These are phyloP conservation scores for Trichacis sp. DNA, from an alignment of 2,888 invertebrate species.

Conservation along the genomic window DNA sequence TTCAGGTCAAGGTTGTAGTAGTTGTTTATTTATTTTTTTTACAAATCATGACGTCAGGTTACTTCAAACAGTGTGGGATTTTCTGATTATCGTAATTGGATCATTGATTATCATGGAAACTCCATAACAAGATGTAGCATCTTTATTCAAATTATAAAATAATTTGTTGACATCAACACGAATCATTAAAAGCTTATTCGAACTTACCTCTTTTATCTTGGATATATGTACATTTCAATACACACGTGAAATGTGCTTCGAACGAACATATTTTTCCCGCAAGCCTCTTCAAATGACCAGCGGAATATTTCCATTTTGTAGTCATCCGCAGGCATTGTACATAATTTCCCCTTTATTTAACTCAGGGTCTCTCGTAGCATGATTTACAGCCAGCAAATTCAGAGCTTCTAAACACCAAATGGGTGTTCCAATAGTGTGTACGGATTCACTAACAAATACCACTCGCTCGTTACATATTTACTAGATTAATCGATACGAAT, in stretches of 20 bases:
- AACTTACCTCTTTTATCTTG: too few relatives aligned
- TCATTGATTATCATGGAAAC: too few relatives aligned
- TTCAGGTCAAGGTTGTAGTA: too few relatives aligned
- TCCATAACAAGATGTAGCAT: too few relatives aligned
- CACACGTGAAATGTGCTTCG: not conserved
- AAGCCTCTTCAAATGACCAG: conserved; percentile 13
- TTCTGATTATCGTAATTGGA: too few relatives aligned
- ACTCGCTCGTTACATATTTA: conserved; percentile 27
- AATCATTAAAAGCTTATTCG: too few relatives aligned
- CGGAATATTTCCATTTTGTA: conserved; percentile 19
- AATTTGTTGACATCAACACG: too few relatives aligned
- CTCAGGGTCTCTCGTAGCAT: conserved; percentile 41
- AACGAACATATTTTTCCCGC: not conserved
- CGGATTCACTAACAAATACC: conserved; percentile 38
- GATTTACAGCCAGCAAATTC: conserved; percentile 47
- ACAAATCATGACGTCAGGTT: too few relatives aligned
- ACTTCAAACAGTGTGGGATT: too few relatives aligned
- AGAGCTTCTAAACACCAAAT: conserved; percentile 42
- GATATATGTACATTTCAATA: too few relatives aligned
- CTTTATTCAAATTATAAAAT: too few relatives aligned
- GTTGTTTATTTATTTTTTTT: too few relatives aligned
- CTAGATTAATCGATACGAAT: conserved; percentile 24
- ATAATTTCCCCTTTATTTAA: conserved; percentile 54
- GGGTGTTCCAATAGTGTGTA: conserved; percentile 38
- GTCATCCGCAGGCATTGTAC: conserved; percentile 40